Percentiles rank a stretch among this genome's conserved stretches.
Conservation (phyloP, 2,113 vertebrate species). For the Gambusia holbrooki region DNA sequence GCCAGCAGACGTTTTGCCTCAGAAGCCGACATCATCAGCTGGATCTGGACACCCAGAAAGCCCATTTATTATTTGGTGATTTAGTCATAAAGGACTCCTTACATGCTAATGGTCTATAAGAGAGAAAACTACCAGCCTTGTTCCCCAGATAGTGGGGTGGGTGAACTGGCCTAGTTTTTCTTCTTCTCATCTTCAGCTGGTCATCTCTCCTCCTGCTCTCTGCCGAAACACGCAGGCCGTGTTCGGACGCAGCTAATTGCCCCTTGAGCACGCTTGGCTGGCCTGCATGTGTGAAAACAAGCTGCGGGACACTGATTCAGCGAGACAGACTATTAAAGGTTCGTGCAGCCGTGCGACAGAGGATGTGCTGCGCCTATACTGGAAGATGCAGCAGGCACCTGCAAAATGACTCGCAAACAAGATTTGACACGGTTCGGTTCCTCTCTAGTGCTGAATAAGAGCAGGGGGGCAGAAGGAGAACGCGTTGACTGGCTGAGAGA, state of each 20-base stretch:
- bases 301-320: conserved; percentile 28
- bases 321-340: conserved; percentile 43
- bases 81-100: conserved; percentile 26
- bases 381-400: conserved; percentile 22
- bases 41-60: not conserved
- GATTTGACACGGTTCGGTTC: conserved; percentile 34
- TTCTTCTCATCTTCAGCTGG: no score
- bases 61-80: conserved; percentile 1
- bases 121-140: conserved; percentile 16
- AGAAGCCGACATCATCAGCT: not conserved
- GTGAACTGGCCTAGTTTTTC: not conserved
- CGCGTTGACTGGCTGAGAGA: conserved; percentile 22
- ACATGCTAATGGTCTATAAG: conserved; percentile 39
- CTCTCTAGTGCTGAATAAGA: not conserved
- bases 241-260: conserved; percentile 3
- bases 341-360: conserved; percentile 11
- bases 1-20: not conserved
- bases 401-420: conserved; percentile 26
- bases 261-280: conserved; percentile 6
- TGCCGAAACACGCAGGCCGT: not conserved
- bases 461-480: not conserved
- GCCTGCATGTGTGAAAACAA: conserved; percentile 5
- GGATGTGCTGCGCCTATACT: conserved; percentile 4
- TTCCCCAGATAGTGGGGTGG: not conserved
- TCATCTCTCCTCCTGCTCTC: no score